These are phyloP conservation scores for Cheilinus undulatus DNA, from an alignment of 2,113 vertebrate species.

Conservation along the genomic window DNA sequence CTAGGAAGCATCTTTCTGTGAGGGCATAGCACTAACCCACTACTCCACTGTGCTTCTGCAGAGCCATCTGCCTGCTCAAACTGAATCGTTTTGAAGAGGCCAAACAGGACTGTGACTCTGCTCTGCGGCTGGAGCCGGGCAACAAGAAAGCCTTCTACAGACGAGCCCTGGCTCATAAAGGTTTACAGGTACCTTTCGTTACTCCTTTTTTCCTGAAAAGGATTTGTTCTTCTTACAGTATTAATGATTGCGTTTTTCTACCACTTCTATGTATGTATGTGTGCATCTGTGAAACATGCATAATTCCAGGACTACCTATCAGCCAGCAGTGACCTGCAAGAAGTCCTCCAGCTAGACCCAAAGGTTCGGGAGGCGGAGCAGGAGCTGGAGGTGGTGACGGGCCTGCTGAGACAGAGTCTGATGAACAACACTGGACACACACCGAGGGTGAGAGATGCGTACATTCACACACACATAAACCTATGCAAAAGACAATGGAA, in stretches of 20 bases:
- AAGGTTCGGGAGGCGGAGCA: slow-evolving; percentile 87
- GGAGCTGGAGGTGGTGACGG: slow-evolving; percentile 87
- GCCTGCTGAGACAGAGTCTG: slow-evolving; percentile 78
- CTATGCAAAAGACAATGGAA: too few relatives aligned
- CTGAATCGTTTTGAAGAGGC: slow-evolving; percentile 90
- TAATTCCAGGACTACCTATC: slow-evolving; percentile 89
- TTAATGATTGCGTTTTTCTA: fast-evolving
- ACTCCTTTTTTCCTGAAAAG: too few relatives aligned
- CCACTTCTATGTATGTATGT: neutral
- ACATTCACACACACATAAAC: neutral
- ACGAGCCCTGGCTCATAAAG: slow-evolving; percentile 93
- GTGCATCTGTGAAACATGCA: neutral
- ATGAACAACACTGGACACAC: slow-evolving; percentile 64
- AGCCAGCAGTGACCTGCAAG: slow-evolving; percentile 89
- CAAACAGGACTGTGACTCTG: slow-evolving; percentile 91
- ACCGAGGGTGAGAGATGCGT: slow-evolving; percentile 68
- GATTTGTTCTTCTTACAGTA: neutral
- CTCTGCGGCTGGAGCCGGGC: slow-evolving; percentile 86
- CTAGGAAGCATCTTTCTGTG: too few relatives aligned
- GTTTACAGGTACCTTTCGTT: slow-evolving; percentile 93
- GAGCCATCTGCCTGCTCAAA: slow-evolving; percentile 94
- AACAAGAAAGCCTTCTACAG: slow-evolving; percentile 95
- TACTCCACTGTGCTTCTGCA: slow-evolving; percentile 63
- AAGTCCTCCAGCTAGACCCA: slow-evolving; percentile 89
- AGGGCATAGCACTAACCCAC: too few relatives aligned